Base-by-base conservation (phyloP, 2,797 vertebrate species). In the Oryzias dopingdopingensis region DNA sequence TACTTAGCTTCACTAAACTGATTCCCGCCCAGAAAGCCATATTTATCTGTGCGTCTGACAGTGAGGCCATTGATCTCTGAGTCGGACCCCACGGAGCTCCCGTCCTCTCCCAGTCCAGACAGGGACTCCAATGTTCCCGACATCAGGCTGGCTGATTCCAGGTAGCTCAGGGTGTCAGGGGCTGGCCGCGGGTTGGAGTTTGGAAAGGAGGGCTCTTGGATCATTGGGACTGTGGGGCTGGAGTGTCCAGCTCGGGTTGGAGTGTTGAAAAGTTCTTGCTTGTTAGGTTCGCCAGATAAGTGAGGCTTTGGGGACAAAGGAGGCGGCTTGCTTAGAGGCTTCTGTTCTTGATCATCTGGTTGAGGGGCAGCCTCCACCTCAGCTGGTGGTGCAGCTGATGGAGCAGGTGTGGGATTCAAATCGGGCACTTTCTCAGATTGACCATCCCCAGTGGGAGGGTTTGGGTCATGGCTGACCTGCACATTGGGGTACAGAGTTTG, bases 111-210 rank as follows among this genome's bases (percentile, higher is more conserved):
- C 42, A 94, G 71, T 6, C 92, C 91, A 2, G 89, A 89, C 62
- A 97, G 86, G 8, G 94, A 96, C 79, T 96, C 95, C 86, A 95
- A 55, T 0, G 95, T 97, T 41, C 95, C 95, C 0, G 95, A 97
- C 91, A 96, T 94, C 60, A 97, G 45, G 80, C 95, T 97, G 65
- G 94, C 95, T 0, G 94, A 96, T 72, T 97, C 95, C 67, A 96
- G 82, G 70, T 94, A 95, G 80, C 93, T 95, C 59, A 96, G 86
- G 1, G 91, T 92, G 84, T 96, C 95, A 0, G 87, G 91, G 26
- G 94, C 94, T 0, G 85, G 89, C 17, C 81, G 75, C 0, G 66
- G 62, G 2, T 55, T 76, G 2, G 74, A 49, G 46, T 58, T 64
- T 18, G 78, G 76, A 16, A 83, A 48, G 1, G 59, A 51, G 42